These are phyloP conservation scores for Mixornis gularis DNA, from an alignment of 2,113 vertebrate species.

Conservation along the genomic window DNA sequence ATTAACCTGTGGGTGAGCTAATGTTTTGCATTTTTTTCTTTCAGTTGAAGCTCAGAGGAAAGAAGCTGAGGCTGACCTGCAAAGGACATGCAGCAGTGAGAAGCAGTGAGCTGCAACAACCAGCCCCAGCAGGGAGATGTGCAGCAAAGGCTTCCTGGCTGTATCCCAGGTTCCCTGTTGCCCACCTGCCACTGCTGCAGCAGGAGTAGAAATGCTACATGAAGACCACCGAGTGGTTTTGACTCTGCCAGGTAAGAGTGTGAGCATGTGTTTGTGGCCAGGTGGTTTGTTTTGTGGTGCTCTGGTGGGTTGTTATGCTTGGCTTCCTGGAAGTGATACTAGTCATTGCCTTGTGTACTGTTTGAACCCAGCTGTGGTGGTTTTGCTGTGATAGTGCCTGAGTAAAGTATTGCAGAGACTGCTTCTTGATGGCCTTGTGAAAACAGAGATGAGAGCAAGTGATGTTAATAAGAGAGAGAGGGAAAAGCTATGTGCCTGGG, in stretches of 20 bases:
- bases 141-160: background rate
- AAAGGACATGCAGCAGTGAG: fast-evolving
- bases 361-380: background rate
- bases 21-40: background rate
- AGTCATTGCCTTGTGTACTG: background rate
- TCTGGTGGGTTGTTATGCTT: background rate
- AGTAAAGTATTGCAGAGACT: background rate
- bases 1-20: background rate
- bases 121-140: background rate
- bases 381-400: background rate
- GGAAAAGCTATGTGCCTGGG: background rate
- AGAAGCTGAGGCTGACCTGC: background rate
- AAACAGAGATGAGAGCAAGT: background rate
- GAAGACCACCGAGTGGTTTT: fast-evolving
- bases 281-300: background rate
- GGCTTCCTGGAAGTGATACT: background rate
- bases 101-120: fast-evolving
- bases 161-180: background rate
- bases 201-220: background rate
- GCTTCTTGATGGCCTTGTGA: background rate
- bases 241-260: background rate
- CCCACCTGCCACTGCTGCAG: no score
- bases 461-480: background rate
- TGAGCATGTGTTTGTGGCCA: fast-evolving
- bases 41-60: background rate